A percentile compares a stretch with the other conserved stretches of the same genome.
Conservation (phyloP, 2,113 vertebrate genomes). For the Oncorhynchus masou region DNA sequence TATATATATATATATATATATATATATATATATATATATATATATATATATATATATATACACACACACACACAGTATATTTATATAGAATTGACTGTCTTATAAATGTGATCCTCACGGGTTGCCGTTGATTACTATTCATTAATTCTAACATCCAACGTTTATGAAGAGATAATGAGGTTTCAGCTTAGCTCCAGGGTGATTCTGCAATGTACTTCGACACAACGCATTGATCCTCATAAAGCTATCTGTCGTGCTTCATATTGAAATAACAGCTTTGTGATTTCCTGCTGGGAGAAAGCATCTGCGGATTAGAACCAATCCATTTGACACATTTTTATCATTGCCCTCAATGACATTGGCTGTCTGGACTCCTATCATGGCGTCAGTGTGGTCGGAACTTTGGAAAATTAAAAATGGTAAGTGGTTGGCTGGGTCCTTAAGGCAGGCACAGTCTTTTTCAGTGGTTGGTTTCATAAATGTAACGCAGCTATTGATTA, state of each 20-base stretch:
- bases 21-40: too few relatives aligned
- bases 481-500: constrained; percentile 15
- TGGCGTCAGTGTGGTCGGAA: not conserved
- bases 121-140: too few relatives aligned
- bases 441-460: not conserved
- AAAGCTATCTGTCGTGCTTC: not conserved
- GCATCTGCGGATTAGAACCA: not conserved
- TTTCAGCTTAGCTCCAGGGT: not conserved
- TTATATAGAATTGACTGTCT: too few relatives aligned
- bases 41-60: too few relatives aligned
- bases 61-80: too few relatives aligned
- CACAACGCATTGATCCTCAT: not conserved
- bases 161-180: not conserved
- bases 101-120: too few relatives aligned
- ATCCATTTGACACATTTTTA: not conserved
- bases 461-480: constrained; percentile 17
- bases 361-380: not conserved
- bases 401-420: constrained; percentile 17
- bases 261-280: not conserved
- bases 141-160: not conserved
- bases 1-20: too few relatives aligned
- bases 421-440: constrained; percentile 10
- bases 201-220: not conserved
- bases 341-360: not conserved
- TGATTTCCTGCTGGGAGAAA: not conserved